These are phyloP conservation scores for Gasteruption jaculator DNA, from an alignment of 2,888 invertebrate species.

Conservation along the genomic window DNA sequence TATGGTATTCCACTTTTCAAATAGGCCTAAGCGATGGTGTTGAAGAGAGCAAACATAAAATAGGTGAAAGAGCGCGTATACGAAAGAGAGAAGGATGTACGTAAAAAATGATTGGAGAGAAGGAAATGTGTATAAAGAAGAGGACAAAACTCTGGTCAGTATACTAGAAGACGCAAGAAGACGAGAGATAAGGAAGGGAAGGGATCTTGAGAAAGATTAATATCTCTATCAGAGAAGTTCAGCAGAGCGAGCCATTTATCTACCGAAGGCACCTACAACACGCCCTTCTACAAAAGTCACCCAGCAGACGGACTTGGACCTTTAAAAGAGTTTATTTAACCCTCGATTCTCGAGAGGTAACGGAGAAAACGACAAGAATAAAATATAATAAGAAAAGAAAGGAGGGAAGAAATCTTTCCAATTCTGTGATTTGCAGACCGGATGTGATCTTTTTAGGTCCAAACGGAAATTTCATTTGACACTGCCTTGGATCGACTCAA, in stretches of 20 bases:
- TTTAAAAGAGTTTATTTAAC: conserved; percentile 37
- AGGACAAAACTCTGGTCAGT: too few species aligned
- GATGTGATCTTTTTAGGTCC: conserved; percentile 27
- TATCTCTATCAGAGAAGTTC: conserved; percentile 47
- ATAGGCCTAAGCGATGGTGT: conserved; percentile 13
- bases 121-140: neutral
- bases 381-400: conserved; percentile 9
- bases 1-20: conserved; percentile 42
- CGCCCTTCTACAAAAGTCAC: conserved; percentile 10
- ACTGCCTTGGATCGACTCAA: conserved; percentile 19
- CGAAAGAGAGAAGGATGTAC: conserved; percentile 18
- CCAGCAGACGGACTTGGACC: conserved; percentile 8
- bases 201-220: conserved; percentile 39
- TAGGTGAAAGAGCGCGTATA: conserved; percentile 13
- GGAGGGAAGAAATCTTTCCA: conserved; percentile 4
- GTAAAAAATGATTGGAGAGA: conserved; percentile 17
- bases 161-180: conserved; percentile 5
- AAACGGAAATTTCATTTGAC: conserved; percentile 37
- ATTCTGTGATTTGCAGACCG: conserved; percentile 28
- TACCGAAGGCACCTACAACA: conserved; percentile 29
- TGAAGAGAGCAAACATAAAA: conserved; percentile 9
- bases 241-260: conserved; percentile 42
- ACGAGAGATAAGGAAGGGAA: conserved; percentile 15
- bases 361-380: conserved; percentile 6
- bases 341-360: conserved; percentile 13